Percentiles rank a stretch among this genome's conserved stretches.
These are phyloP conservation scores for Autographa gamma DNA, from an alignment of 2,888 invertebrate genomes.

Conservation along the genomic window DNA sequence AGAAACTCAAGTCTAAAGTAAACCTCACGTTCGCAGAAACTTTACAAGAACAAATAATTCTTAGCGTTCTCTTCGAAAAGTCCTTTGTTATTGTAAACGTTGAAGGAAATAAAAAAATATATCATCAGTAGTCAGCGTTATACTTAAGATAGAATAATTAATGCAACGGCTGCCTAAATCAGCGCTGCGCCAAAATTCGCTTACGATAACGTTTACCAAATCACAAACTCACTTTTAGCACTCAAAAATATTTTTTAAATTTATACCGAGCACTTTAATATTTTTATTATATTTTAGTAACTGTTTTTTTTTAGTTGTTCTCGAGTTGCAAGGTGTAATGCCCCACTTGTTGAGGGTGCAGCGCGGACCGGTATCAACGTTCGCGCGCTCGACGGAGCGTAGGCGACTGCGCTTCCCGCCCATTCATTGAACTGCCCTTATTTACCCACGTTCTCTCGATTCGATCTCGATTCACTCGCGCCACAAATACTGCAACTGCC, in stretches of 20 bases:
- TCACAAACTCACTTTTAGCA: constrained; percentile 58
- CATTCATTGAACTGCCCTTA: constrained; percentile 78
- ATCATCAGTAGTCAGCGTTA: constrained; percentile 23
- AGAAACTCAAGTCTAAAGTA: neutral
- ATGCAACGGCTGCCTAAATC: constrained; percentile 58
- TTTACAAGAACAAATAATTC: constrained; percentile 6
- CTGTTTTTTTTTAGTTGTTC: constrained; percentile 51
- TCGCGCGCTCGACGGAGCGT: constrained; percentile 86
- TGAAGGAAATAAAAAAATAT: constrained; percentile 16
- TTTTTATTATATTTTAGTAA: constrained; percentile 16
- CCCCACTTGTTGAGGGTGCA: constrained; percentile 81
- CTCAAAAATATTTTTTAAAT: constrained; percentile 26
- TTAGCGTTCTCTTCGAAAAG: neutral
- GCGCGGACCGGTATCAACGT: constrained; percentile 72
- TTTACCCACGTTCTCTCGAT: constrained; percentile 70
- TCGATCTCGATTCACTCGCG: constrained; percentile 69
- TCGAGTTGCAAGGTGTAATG: constrained; percentile 57
- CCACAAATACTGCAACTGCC: constrained; percentile 35
- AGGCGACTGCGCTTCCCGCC: constrained; percentile 85
- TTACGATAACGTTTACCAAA: constrained; percentile 39
- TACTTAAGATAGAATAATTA: constrained; percentile 57
- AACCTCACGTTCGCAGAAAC: neutral
- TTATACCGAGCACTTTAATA: constrained; percentile 20
- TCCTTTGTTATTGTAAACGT: neutral
- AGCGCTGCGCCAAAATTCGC: constrained; percentile 49